Evolutionary conservation across 2,113 vertebrate genomes (phyloP).

Genomic region (Marmota flaviventris): DNA sequence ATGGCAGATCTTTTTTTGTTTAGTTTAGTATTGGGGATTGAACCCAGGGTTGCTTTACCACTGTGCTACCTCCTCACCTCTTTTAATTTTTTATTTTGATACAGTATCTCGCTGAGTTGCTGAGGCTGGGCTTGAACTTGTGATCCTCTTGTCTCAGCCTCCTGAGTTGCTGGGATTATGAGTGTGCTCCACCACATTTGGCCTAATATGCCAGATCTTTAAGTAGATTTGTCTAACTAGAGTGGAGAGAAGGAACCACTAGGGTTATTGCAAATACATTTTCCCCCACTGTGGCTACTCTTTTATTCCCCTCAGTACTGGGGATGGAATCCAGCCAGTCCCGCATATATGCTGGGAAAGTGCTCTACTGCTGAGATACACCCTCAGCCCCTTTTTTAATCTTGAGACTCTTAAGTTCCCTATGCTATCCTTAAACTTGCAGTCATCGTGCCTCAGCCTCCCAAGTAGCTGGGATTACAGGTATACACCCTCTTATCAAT

Average conservation of each 20-base stretch:
- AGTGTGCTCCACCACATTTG: too few relatives aligned
- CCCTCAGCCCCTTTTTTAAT: not conserved
- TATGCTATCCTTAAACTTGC: not conserved
- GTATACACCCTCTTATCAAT: not conserved
- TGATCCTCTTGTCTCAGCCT: too few relatives aligned
- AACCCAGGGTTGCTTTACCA: too few relatives aligned
- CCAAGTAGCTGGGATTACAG: not conserved
- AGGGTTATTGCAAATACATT: not conserved
- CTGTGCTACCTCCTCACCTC: too few relatives aligned
- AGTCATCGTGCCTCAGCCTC: too few relatives aligned
- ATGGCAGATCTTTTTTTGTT: not conserved
- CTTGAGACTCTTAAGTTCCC: not conserved
- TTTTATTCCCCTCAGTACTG: not conserved
- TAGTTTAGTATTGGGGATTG: too few relatives aligned
- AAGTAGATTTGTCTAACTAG: conserved; percentile 1
- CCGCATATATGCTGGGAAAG: not conserved
- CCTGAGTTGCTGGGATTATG: too few relatives aligned
- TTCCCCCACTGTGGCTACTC: not conserved
- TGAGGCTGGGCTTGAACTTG: too few relatives aligned
- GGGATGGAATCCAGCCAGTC: too few relatives aligned
- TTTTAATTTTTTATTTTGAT: too few relatives aligned
- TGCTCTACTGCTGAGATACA: not conserved
- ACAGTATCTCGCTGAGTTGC: too few relatives aligned
- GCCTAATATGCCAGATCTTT: not conserved
- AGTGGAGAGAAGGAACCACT: not conserved